Evolutionary conservation across 2,888 invertebrate species (phyloP).

Genomic region (Scaptomyza flava): DNA sequence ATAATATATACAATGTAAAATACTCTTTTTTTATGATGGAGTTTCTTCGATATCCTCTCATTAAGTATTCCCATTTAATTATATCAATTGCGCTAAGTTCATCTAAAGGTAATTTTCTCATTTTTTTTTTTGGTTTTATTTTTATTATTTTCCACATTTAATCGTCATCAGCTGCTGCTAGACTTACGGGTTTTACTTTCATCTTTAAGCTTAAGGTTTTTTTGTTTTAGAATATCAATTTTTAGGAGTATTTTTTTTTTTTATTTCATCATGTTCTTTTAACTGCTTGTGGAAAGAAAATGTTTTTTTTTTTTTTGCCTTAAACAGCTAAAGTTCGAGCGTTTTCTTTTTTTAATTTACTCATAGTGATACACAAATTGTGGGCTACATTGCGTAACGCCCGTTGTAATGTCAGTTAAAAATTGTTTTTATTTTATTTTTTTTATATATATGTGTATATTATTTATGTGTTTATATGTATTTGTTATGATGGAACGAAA

Average conservation of each 20-base stretch:
- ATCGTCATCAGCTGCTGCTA: slow-evolving; percentile 40
- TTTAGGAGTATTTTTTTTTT: slow-evolving; percentile 65
- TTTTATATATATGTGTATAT: slow-evolving; percentile 45
- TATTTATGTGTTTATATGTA: slow-evolving; percentile 55
- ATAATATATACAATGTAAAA: slow-evolving; percentile 82
- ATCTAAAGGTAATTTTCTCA: slow-evolving; percentile 82
- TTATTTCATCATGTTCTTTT: slow-evolving; percentile 2
- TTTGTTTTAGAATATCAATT: slow-evolving; percentile 71
- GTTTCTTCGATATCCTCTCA: slow-evolving; percentile 32
- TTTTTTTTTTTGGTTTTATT: slow-evolving; percentile 18
- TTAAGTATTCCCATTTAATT: slow-evolving; percentile 70
- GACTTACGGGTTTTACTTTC: slow-evolving; percentile 24
- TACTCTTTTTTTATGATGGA: slow-evolving; percentile 53
- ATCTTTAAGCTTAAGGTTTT: slow-evolving; percentile 27
- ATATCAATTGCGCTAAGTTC: slow-evolving; percentile 85
- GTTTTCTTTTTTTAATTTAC: slow-evolving; percentile 21
- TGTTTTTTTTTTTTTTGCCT: slow-evolving; percentile 10
- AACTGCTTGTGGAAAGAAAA: slow-evolving; percentile 29
- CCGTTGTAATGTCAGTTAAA: slow-evolving; percentile 59
- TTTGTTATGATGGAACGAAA: slow-evolving; percentile 85
- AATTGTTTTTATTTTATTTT: slow-evolving; percentile 37
- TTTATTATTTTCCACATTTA: slow-evolving; percentile 19
- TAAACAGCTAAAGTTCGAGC: slow-evolving; percentile 14
- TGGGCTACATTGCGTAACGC: slow-evolving; percentile 32
- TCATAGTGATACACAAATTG: slow-evolving; percentile 59